Evolutionary conservation across 2,113 vertebrate genomes (phyloP).

Genomic region (Cebus imitator): DNA sequence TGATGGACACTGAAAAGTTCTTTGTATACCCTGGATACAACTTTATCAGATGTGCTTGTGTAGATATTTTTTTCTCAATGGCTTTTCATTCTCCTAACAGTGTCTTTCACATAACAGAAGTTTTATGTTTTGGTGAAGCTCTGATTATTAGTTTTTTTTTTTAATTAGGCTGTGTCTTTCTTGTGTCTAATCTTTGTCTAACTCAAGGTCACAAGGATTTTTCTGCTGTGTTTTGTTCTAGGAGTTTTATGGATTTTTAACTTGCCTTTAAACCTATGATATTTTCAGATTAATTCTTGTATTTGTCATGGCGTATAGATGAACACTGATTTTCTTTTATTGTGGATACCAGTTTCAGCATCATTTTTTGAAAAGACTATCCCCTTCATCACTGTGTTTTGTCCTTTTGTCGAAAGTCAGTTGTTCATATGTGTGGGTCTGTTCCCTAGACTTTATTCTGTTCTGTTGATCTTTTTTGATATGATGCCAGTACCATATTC

Average conservation of each 20-base stretch:
- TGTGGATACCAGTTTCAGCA: background rate
- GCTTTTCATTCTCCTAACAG: background rate
- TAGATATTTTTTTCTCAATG: background rate
- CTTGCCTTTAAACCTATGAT: background rate
- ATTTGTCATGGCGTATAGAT: background rate
- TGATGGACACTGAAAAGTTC: background rate
- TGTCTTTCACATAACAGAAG: background rate
- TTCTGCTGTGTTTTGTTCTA: background rate
- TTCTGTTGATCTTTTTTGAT: background rate
- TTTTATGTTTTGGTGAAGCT: background rate
- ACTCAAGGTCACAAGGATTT: background rate
- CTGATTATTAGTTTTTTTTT: background rate
- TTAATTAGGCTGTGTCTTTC: background rate
- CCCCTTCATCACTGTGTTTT: background rate
- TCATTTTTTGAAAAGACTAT: background rate
- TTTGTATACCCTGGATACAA: background rate
- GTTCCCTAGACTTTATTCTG: background rate
- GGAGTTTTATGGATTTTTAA: background rate
- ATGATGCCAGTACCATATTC: background rate
- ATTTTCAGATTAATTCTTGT: background rate
- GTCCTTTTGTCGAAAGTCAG: background rate
- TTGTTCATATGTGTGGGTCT: background rate
- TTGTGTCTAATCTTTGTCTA: background rate
- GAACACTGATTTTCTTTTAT: background rate
- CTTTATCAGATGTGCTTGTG: background rate